A percentile compares a stretch with the other conserved stretches of the same genome.
These are phyloP conservation scores for Acropternis orthonyx DNA, from an alignment of 2,797 vertebrate genomes.

Conservation along the genomic window DNA sequence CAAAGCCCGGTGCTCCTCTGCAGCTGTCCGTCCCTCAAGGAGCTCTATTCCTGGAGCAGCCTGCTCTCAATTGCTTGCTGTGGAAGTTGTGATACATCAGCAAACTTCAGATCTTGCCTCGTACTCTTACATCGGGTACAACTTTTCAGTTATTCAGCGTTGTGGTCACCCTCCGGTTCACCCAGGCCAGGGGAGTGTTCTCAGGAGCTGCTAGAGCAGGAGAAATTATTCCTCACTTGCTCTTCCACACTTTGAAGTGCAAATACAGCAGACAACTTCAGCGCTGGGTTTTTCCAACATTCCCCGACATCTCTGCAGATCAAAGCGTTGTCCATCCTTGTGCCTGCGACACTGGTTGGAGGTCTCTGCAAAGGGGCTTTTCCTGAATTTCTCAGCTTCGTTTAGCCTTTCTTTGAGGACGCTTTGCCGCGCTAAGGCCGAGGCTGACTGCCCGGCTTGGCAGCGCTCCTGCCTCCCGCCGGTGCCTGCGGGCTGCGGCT, in stretches of 20 bases:
- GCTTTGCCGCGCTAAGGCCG: background rate
- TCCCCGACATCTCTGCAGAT: background rate
- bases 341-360: background rate
- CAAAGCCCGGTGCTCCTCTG: constrained; percentile 39
- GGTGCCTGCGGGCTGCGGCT: background rate
- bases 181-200: background rate
- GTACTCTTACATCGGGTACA: background rate
- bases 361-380: background rate
- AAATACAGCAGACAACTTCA: background rate
- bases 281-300: background rate
- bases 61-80: background rate
- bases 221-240: constrained; percentile 24
- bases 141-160: background rate
- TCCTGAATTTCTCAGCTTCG: background rate
- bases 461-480: background rate
- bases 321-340: background rate
- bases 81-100: background rate
- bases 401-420: background rate
- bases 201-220: background rate
- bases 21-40: background rate
- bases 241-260: background rate
- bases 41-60: background rate
- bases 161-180: background rate
- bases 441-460: background rate
- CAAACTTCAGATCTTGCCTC: constrained; percentile 30